phyloP scores from a whole-genome alignment of 2,888 invertebrate species.

The Blastobasis adustella region DNA sequence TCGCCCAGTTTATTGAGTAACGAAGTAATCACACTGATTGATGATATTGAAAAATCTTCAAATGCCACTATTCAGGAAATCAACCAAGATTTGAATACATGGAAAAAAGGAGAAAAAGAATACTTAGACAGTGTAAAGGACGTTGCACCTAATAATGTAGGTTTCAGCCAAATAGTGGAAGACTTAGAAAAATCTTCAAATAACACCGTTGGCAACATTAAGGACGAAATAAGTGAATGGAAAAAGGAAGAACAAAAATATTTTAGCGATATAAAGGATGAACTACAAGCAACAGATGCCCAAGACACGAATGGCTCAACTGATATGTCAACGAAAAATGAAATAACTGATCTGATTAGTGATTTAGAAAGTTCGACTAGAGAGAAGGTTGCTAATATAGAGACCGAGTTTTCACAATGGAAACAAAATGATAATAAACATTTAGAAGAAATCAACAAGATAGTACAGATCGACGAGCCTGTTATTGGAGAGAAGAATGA shows the following conservation, averaged over 20 bases:
- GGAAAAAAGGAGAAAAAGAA: too few species aligned
- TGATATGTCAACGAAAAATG: too few species aligned
- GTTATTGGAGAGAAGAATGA: too few species aligned
- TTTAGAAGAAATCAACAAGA: not conserved
- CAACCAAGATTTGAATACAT: too few species aligned
- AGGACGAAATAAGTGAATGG: constrained; percentile 23
- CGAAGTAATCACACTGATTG: too few species aligned
- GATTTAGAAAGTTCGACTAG: constrained; percentile 11
- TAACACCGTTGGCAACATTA: constrained; percentile 11
- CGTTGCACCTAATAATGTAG: not conserved
- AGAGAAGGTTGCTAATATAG: constrained; percentile 15
- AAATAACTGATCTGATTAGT: not conserved
- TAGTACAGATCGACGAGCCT: too few species aligned
- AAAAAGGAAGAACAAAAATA: constrained; percentile 20
- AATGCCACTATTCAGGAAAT: too few species aligned
- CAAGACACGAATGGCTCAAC: too few species aligned
- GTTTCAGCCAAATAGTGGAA: constrained; percentile 1
- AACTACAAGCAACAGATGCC: too few species aligned
- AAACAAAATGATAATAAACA: constrained; percentile 20
- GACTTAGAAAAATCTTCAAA: constrained; percentile 23
- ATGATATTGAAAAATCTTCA: too few species aligned
- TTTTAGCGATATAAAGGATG: not conserved
- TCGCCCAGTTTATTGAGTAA: too few species aligned
- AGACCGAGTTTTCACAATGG: constrained; percentile 23
- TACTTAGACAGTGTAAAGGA: too few species aligned